Base-by-base conservation (phyloP, 2,888 invertebrate genomes). In the Gastrophysa polygoni region DNA sequence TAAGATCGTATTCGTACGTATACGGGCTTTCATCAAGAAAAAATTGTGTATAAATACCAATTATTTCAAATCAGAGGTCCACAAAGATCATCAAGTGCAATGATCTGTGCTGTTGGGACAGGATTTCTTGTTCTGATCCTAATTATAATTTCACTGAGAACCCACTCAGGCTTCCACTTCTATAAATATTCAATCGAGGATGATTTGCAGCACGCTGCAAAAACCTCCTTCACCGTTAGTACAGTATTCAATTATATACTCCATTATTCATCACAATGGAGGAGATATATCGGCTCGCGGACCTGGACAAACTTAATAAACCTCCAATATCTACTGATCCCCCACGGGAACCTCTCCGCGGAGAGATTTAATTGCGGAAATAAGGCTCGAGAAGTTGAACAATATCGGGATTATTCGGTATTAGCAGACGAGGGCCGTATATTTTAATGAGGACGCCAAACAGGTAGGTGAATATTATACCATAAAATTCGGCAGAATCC, bases 311-410 rank as follows among this genome's bases (percentile, higher is more conserved):
- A 76, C 76, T 77, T 77, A 76, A 77, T 77, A 77, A 75, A 73
- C 73, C 72, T 70, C 73, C 71, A 71, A 71, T 72, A 71, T 71
- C 69, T 68, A 66, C 38, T 59, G 56, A 63, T 63, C 59, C 63
- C 63, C 47, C 32, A 59, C 38, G 61, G 66, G 60, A 67, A 67
- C 68, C 38, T 38, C n/a, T 66, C 61, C 58, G 65, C 69, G 68
- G 64, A 70, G 68, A 72, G 75, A 72, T 77, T 77, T 78, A 77
- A 77, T 77, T 75, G 76, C 76, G 77, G 78, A 78, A 77, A 77
- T 75, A 71, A 73, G 73, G 76, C 75, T 78, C 75, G 75, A 78
- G 77, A 78, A 78, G 75, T 78, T 77, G 74, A 76, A 78, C 77
- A 78, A 78, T 77, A 71, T 71, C 63, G 64, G 72, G 74, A 76